These are phyloP conservation scores for Malurus elegans DNA, from an alignment of 2,113 vertebrate genomes.

Conservation along the genomic window DNA sequence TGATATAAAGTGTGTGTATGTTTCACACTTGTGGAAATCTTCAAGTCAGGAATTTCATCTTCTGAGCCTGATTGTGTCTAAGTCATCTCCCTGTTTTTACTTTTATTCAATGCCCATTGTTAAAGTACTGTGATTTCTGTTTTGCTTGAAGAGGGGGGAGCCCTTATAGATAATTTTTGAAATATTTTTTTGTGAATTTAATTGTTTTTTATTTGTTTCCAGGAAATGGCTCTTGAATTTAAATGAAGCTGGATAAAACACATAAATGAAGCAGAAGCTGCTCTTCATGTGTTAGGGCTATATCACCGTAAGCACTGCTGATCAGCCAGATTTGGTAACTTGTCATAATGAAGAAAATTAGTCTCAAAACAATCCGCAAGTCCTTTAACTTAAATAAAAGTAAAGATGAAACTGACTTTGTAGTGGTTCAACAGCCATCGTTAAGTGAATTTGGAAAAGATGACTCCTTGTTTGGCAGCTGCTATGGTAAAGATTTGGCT, in stretches of 20 bases:
- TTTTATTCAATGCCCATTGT: background rate
- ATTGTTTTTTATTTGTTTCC: conserved; percentile 50
- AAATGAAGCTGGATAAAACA: conserved; percentile 77
- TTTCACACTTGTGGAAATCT: background rate
- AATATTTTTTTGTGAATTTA: conserved; percentile 1
- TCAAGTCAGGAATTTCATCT: background rate
- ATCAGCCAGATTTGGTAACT: conserved; percentile 42
- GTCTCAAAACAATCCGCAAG: conserved; percentile 97
- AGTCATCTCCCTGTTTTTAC: background rate
- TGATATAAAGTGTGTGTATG: background rate
- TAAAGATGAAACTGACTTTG: conserved; percentile 96
- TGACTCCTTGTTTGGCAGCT: conserved; percentile 90
- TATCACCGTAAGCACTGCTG: conserved; percentile 44
- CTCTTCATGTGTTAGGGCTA: conserved; percentile 53
- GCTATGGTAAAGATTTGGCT: conserved; percentile 91
- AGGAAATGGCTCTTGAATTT: conserved; percentile 81
- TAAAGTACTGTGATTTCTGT: background rate
- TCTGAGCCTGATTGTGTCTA: background rate
- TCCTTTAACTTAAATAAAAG: conserved; percentile 96
- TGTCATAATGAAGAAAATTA: conserved; percentile 99
- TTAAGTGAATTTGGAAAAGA: conserved; percentile 92
- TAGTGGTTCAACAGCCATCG: conserved; percentile 88
- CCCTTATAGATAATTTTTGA: background rate
- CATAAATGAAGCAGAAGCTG: conserved; percentile 77
- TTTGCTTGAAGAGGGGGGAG: background rate